Conservation (phyloP, 2,113 vertebrate species). For the Trematocara nigrifrons region DNA sequence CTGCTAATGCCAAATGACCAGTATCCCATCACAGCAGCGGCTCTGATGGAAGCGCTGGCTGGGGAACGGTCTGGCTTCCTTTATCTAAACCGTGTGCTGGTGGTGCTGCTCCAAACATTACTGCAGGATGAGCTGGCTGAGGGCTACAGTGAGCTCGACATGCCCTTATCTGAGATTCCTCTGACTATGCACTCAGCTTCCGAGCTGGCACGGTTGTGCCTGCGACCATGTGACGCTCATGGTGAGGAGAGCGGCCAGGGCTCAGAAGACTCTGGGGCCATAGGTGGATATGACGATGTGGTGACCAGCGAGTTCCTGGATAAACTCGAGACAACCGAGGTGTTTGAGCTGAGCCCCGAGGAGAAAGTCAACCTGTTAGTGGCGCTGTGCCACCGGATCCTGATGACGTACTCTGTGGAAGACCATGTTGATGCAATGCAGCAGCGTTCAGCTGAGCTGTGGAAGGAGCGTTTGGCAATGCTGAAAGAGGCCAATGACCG, state of each 20-base stretch:
- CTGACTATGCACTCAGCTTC: conserved; percentile 92
- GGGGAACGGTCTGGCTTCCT: conserved; percentile 87
- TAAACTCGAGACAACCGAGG: conserved; percentile 87
- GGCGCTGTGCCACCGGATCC: conserved; percentile 90
- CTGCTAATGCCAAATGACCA: conserved; percentile 90
- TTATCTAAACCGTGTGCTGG: conserved; percentile 88
- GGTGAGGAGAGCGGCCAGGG: conserved; percentile 80
- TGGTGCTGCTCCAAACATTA: conserved; percentile 91
- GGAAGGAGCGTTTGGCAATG: conserved; percentile 91
- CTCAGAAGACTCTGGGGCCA: conserved; percentile 72
- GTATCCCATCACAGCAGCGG: conserved; percentile 86
- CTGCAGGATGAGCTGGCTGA: conserved; percentile 96
- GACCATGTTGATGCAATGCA: conserved; percentile 91
- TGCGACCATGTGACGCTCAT: conserved; percentile 85
- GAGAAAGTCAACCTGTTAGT: conserved; percentile 89
- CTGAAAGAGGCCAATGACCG: conserved; percentile 93
- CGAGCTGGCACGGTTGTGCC: conserved; percentile 87
- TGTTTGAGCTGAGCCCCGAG: conserved; percentile 86
- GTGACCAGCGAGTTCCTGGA: conserved; percentile 90
- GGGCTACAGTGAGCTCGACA: conserved; percentile 91
- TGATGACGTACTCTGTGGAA: conserved; percentile 95
- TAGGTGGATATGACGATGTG: conserved; percentile 81
- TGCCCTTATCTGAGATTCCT: conserved; percentile 93
- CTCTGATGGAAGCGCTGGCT: conserved; percentile 89
- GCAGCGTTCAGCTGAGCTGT: conserved; percentile 85